Evolutionary conservation across 1,140 invertebrate genomes (phyloP).

Genomic region (Prorops nasuta): DNA sequence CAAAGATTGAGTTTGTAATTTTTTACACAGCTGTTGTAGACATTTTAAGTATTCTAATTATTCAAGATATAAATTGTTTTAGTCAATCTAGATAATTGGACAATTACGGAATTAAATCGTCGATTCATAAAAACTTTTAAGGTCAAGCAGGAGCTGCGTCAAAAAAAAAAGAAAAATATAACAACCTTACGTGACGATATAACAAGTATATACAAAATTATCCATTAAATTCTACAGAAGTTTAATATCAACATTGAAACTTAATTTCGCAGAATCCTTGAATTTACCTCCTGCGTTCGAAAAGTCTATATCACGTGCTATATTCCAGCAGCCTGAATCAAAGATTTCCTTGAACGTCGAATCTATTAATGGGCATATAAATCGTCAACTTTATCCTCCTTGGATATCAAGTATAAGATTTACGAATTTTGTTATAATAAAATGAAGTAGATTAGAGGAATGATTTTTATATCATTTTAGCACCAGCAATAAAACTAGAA

Average conservation of each 20-base stretch:
- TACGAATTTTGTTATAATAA: conserved; percentile 8
- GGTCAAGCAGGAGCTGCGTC: conserved; percentile 38
- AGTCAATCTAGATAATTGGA: conserved; percentile 55
- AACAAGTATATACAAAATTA: conserved; percentile 34
- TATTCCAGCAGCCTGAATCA: conserved; percentile 40
- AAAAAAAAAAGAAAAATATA: conserved; percentile 25
- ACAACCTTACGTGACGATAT: conserved; percentile 45
- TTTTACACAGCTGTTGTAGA: too few species aligned
- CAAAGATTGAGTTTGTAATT: conserved; percentile 57
- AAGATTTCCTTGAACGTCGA: conserved; percentile 37
- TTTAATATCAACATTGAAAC: too few species aligned
- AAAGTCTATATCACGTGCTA: conserved; percentile 46
- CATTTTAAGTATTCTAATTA: background rate
- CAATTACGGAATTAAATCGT: conserved; percentile 50
- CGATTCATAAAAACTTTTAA: conserved; percentile 58
- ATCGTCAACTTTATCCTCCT: conserved; percentile 37
- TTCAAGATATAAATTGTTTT: conserved; percentile 14
- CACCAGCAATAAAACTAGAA: conserved; percentile 19
- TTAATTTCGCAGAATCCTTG: conserved; percentile 36
- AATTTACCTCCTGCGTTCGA: conserved; percentile 50
- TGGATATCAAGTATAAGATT: conserved; percentile 43
- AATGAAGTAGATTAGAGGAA: background rate
- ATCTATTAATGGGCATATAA: conserved; percentile 24
- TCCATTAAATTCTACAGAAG: conserved; percentile 5
- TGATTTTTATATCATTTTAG: background rate